A percentile compares a stretch with the other conserved stretches of the same genome.
phyloP scores from a whole-genome alignment of 1,140 invertebrate species.

The Araneus ventricosus region DNA sequence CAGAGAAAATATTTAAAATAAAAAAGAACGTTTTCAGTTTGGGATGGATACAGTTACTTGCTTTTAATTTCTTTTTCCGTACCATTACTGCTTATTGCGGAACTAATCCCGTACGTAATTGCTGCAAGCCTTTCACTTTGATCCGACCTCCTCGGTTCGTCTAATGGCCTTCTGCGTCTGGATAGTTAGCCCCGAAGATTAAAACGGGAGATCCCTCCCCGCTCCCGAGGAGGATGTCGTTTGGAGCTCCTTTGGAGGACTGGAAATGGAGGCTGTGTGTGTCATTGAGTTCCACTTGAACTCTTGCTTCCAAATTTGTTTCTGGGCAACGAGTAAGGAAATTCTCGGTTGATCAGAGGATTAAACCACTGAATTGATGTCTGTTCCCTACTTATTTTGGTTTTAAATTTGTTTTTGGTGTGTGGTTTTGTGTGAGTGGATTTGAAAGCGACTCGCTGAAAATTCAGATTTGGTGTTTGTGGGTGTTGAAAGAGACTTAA shows the following conservation, averaged over 20 bases:
- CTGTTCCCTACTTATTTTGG: background rate
- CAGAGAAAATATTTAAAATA: background rate
- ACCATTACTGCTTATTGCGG: conserved; percentile 9
- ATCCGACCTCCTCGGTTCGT: background rate
- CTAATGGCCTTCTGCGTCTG: background rate
- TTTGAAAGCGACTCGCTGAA: background rate
- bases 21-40: background rate
- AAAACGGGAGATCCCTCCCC: background rate
- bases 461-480: too few species aligned
- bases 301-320: background rate
- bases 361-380: background rate
- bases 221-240: background rate
- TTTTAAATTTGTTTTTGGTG: background rate
- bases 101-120: conserved; percentile 34
- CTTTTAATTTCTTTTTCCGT: conserved; percentile 9
- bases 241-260: background rate
- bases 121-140: background rate
- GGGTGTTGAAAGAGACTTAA: too few species aligned
- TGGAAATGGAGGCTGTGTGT: background rate
- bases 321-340: background rate
- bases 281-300: conserved; percentile 16
- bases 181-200: background rate
- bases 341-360: background rate
- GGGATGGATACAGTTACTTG: background rate
- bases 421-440: background rate